A percentile compares a stretch with the other conserved stretches of the same genome.
phyloP scores from a whole-genome alignment of 2,888 invertebrate genomes.

The Ectemnius continuus region DNA sequence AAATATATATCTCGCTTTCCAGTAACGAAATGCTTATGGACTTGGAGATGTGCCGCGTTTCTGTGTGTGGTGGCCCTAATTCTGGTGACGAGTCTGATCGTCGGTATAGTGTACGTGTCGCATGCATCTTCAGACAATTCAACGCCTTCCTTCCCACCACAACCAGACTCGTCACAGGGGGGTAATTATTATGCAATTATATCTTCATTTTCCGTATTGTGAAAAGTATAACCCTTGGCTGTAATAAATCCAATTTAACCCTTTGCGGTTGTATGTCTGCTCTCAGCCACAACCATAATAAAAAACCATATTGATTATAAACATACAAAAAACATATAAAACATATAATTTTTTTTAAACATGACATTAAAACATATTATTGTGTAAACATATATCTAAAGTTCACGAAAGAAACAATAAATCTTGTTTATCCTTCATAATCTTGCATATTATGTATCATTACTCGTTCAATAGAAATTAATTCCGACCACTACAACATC shows the following conservation, averaged over 20 bases:
- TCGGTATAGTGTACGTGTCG: conserved; percentile 53
- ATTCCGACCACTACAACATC: too few relatives aligned
- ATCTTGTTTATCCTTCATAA: too few relatives aligned
- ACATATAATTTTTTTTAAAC: too few relatives aligned
- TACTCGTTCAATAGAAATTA: too few relatives aligned
- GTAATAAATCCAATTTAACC: neutral
- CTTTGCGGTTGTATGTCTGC: too few relatives aligned
- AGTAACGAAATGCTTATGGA: conserved; percentile 67
- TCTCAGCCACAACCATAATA: too few relatives aligned
- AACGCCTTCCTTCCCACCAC: conserved; percentile 47
- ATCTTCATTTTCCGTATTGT: neutral
- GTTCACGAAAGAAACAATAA: too few relatives aligned
- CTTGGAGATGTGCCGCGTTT: conserved; percentile 64
- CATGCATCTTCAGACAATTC: conserved; percentile 27
- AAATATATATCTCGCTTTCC: conserved; percentile 33
- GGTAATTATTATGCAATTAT: conserved; percentile 32
- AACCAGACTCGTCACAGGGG: conserved; percentile 47
- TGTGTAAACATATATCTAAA: too few relatives aligned
- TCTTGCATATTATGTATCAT: too few relatives aligned
- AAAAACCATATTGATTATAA: too few relatives aligned
- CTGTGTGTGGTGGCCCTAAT: conserved; percentile 61
- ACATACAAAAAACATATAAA: too few relatives aligned
- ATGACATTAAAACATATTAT: too few relatives aligned
- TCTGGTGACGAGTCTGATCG: conserved; percentile 56
- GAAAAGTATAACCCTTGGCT: neutral